Percentiles rank a stretch among this genome's conserved stretches.
These are phyloP conservation scores for Dicyrtomina minuta DNA, from an alignment of 2,888 invertebrate genomes.

Conservation along the genomic window DNA sequence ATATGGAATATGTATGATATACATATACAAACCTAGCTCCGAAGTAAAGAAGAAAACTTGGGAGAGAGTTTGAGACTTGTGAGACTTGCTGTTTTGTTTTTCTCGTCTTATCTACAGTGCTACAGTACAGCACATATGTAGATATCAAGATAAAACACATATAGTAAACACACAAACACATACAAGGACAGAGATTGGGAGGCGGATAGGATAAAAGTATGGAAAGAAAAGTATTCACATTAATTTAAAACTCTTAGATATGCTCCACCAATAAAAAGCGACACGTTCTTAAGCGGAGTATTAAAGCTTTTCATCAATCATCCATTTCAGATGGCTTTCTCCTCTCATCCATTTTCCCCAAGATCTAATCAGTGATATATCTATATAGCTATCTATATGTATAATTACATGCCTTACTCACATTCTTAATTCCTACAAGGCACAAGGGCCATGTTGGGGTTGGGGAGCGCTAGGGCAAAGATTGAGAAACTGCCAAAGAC, in stretches of 20 bases:
- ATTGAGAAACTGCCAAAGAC: too few relatives aligned
- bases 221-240: slow-evolving; percentile 13
- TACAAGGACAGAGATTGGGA: neutral
- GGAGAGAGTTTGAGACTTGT: neutral
- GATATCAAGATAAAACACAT: neutral
- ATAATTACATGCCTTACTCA: too few relatives aligned
- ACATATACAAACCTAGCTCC: too few relatives aligned
- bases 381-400: too few relatives aligned
- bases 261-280: slow-evolving; percentile 16
- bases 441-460: too few relatives aligned
- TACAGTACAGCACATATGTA: neutral
- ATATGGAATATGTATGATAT: too few relatives aligned
- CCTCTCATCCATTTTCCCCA: neutral
- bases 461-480: too few relatives aligned
- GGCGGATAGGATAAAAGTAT: neutral
- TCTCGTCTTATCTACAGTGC: neutral
- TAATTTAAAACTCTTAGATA: neutral
- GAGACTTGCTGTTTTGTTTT: neutral
- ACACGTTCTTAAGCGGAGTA: slow-evolving; percentile 17
- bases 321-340: slow-evolving; percentile 21
- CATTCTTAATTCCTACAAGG: too few relatives aligned
- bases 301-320: slow-evolving; percentile 32
- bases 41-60: neutral
- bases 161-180: neutral
- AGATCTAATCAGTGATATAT: slow-evolving; percentile 14